Evolutionary conservation across 2,113 vertebrate genomes (phyloP).

Genomic region (Mastomys natalensis): DNA sequence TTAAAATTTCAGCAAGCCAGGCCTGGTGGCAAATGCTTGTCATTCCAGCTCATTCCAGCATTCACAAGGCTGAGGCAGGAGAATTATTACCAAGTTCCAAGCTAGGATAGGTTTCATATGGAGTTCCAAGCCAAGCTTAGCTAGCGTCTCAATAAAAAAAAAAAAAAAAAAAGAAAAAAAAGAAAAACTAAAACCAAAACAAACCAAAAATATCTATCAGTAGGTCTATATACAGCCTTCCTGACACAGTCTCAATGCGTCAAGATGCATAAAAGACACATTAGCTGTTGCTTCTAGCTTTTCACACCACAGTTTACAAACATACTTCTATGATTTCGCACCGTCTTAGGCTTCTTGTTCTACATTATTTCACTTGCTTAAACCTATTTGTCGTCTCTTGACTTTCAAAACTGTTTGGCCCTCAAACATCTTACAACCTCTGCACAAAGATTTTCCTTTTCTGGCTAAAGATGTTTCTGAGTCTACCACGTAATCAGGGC

Average conservation of each 20-base stretch:
- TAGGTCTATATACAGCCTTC: not conserved
- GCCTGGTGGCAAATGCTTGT: not conserved
- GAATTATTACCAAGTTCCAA: not conserved
- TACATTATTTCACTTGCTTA: not conserved
- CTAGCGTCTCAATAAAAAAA: not conserved
- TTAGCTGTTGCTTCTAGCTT: not conserved
- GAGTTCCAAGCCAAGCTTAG: not conserved
- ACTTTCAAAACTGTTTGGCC: not conserved
- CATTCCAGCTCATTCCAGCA: not conserved
- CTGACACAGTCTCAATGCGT: not conserved
- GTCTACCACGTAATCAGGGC: not conserved
- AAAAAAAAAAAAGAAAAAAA: not conserved
- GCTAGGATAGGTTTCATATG: not conserved
- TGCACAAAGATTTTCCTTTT: not conserved
- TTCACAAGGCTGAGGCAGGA: not conserved
- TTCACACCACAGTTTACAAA: not conserved
- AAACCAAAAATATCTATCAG: not conserved
- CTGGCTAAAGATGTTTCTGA: constrained; percentile 32
- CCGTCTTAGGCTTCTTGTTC: not conserved
- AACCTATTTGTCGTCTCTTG: not conserved
- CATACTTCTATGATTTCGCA: not conserved
- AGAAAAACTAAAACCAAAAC: not conserved
- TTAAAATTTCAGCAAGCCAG: not conserved
- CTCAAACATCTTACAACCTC: not conserved
- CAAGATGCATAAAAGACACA: not conserved